phyloP scores from a whole-genome alignment of 2,888 invertebrate species.

The Argyra leucocephala region DNA sequence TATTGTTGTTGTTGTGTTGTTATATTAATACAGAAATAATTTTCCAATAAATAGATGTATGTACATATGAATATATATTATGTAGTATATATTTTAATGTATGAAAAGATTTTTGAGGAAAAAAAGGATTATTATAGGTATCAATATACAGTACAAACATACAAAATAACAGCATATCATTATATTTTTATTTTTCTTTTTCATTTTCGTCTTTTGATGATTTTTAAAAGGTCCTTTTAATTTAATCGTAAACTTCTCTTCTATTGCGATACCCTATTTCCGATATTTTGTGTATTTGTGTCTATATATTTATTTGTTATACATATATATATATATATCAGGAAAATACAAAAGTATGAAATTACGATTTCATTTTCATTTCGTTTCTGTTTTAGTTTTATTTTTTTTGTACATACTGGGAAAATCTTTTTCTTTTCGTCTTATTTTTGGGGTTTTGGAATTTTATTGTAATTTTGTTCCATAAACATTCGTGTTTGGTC shows the following conservation, averaged over 20 bases:
- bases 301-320: no score
- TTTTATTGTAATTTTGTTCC: no score
- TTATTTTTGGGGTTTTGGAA: no score
- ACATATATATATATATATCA: no score
- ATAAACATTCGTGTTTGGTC: no score
- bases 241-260: neutral
- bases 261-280: neutral
- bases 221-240: neutral
- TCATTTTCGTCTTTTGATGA: neutral
- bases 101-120: neutral
- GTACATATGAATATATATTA: neutral
- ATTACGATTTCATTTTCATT: no score
- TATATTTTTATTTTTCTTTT: neutral
- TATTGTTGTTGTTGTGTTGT: neutral
- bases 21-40: neutral
- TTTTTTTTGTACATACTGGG: no score
- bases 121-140: slow-evolving; percentile 6
- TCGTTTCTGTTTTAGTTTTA: no score
- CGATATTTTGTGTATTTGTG: neutral
- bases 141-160: neutral
- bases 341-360: no score
- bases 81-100: no score
- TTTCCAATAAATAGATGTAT: neutral
- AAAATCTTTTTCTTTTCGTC: no score
- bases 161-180: neutral